Conservation (phyloP, 2,113 vertebrate genomes). For the Urocynchramus pylzowi region DNA sequence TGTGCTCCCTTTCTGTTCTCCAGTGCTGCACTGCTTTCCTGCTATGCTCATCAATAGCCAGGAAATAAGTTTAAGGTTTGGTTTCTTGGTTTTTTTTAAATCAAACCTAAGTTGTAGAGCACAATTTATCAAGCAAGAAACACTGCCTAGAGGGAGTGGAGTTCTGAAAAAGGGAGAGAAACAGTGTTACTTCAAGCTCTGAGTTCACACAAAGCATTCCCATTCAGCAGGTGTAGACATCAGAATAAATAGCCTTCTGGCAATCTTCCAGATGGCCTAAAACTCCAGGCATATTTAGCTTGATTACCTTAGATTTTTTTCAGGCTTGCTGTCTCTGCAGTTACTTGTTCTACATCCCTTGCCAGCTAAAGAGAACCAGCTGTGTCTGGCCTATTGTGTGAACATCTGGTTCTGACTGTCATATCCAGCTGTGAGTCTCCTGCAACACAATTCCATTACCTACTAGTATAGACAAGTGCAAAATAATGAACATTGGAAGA, state of each 20-base stretch:
- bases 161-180: not conserved
- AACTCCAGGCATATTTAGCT: conserved; percentile 56
- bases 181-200: conserved; percentile 7
- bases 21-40: not conserved
- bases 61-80: not conserved
- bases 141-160: not conserved
- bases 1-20: not conserved
- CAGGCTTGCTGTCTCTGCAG: conserved; percentile 39
- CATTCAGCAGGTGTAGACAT: conserved; percentile 58
- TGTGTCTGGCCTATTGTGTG: conserved; percentile 47
- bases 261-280: conserved; percentile 53
- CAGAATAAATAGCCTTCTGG: conserved; percentile 47
- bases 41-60: not conserved
- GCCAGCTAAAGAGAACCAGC: conserved; percentile 49
- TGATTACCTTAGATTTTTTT: conserved; percentile 57
- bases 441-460: conserved; percentile 24
- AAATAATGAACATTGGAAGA: not conserved
- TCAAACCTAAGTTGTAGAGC: not conserved
- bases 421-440: conserved; percentile 56
- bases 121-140: conserved; percentile 4
- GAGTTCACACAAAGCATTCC: conserved; percentile 54
- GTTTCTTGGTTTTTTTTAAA: not conserved
- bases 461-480: conserved; percentile 52
- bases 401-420: conserved; percentile 48
- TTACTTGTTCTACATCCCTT: conserved; percentile 58